Evolutionary conservation across 1,140 invertebrate species (phyloP).

Genomic region (Calephelis nemesis): DNA sequence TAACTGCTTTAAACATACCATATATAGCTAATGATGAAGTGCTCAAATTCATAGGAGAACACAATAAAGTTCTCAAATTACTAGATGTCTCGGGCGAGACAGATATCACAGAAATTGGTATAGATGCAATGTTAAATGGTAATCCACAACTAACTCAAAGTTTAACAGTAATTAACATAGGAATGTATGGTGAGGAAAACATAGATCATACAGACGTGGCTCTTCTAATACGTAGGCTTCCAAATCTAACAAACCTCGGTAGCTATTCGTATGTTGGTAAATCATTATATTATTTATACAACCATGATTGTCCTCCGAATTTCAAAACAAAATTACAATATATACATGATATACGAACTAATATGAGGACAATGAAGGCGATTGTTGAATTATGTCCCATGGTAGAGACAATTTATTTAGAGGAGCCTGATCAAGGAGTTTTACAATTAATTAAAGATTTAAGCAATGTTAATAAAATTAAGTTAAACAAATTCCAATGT

Average conservation of each 20-base stretch:
- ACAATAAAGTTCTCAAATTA: slow-evolving; percentile 79
- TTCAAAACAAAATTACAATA: slow-evolving; percentile 82
- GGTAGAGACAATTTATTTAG: slow-evolving; percentile 82
- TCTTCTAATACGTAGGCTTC: slow-evolving; percentile 80
- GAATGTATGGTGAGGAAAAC: slow-evolving; percentile 83
- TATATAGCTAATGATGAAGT: slow-evolving; percentile 85
- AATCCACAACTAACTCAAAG: slow-evolving; percentile 74
- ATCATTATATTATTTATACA: slow-evolving; percentile 78
- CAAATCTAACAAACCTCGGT: slow-evolving; percentile 81
- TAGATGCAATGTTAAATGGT: slow-evolving; percentile 77
- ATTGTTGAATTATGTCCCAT: slow-evolving; percentile 80
- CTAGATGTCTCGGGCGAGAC: slow-evolving; percentile 84
- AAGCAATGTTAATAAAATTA: slow-evolving; percentile 77
- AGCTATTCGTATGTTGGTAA: slow-evolving; percentile 83
- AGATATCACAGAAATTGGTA: slow-evolving; percentile 81
- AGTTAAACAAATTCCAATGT: slow-evolving; percentile 82
- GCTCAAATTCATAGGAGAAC: slow-evolving; percentile 80
- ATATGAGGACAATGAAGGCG: slow-evolving; percentile 77
- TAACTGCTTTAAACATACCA: slow-evolving; percentile 82
- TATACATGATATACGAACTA: slow-evolving; percentile 81
- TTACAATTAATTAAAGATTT: slow-evolving; percentile 77
- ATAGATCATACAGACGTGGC: slow-evolving; percentile 82
- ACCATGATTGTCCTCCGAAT: slow-evolving; percentile 72
- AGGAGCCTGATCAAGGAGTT: slow-evolving; percentile 79
- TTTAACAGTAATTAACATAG: slow-evolving; percentile 82